A percentile compares a stretch with the other conserved stretches of the same genome.
phyloP scores from a whole-genome alignment of 2,797 vertebrate genomes.

The Macrochelys suwanniensis region DNA sequence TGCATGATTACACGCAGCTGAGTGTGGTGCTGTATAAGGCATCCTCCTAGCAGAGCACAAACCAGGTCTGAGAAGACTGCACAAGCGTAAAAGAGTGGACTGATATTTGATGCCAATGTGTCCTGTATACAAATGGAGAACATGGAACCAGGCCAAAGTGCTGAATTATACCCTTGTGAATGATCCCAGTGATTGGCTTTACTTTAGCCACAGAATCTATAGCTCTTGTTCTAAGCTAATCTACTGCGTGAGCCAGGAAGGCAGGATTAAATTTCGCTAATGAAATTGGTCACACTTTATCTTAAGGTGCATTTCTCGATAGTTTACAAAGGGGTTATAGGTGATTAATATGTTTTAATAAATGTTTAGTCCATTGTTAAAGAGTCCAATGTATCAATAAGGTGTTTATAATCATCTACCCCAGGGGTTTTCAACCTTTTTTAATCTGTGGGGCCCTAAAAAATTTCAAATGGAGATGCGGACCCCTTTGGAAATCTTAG shows the following conservation, averaged over 20 bases:
- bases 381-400: not conserved
- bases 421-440: not conserved
- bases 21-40: rapidly evolving
- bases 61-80: rapidly evolving
- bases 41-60: not conserved
- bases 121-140: rapidly evolving
- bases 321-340: not conserved
- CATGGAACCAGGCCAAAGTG: not conserved
- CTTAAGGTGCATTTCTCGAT: not conserved
- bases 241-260: not conserved
- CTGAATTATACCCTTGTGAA: not conserved
- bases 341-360: not conserved
- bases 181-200: not conserved
- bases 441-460: not conserved
- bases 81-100: rapidly evolving
- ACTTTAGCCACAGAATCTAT: not conserved
- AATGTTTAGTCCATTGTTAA: not conserved
- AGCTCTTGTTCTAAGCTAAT: not conserved
- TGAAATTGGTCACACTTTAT: not conserved
- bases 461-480: too few relatives aligned
- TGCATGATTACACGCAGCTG: rapidly evolving
- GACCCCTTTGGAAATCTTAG: too few relatives aligned
- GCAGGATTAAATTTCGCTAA: not conserved
- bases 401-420: not conserved
- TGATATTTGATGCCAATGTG: not conserved